Conservation (phyloP, 2,113 vertebrate genomes). For the Thomomys bottae region DNA sequence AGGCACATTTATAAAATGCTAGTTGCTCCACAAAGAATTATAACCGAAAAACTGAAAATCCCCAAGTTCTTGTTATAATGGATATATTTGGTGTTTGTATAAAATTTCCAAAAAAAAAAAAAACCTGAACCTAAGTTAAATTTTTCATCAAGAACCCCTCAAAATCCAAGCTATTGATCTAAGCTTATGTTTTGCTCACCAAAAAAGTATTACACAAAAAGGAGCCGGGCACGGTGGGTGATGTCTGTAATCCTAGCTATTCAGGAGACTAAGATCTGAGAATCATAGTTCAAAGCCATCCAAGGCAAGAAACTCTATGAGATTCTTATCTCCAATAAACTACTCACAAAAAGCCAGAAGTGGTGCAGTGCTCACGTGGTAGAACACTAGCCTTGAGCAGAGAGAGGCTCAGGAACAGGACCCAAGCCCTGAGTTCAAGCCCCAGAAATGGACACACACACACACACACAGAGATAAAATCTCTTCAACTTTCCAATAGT, state of each 20-base stretch:
- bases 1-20: background rate
- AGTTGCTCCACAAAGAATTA: conserved; percentile 22
- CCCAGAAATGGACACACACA: too few species aligned
- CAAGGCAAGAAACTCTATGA: too few species aligned
- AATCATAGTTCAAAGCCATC: too few species aligned
- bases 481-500: background rate
- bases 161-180: background rate
- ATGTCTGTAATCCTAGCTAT: too few species aligned
- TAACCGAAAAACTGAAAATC: conserved; percentile 22
- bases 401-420: too few species aligned
- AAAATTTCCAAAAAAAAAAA: conserved; percentile 54
- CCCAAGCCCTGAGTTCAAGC: too few species aligned
- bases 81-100: conserved; percentile 17
- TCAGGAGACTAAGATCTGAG: too few species aligned
- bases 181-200: conserved; percentile 11
- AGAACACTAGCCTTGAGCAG: too few species aligned
- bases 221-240: background rate
- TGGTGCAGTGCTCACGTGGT: too few species aligned
- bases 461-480: too few species aligned
- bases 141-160: conserved; percentile 31
- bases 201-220: conserved; percentile 23
- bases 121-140: conserved; percentile 52
- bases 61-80: background rate
- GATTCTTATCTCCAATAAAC: too few species aligned
- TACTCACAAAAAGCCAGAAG: too few species aligned